These are phyloP conservation scores for Trissolcus basalis DNA, from an alignment of 1,140 invertebrate species.

Conservation along the genomic window DNA sequence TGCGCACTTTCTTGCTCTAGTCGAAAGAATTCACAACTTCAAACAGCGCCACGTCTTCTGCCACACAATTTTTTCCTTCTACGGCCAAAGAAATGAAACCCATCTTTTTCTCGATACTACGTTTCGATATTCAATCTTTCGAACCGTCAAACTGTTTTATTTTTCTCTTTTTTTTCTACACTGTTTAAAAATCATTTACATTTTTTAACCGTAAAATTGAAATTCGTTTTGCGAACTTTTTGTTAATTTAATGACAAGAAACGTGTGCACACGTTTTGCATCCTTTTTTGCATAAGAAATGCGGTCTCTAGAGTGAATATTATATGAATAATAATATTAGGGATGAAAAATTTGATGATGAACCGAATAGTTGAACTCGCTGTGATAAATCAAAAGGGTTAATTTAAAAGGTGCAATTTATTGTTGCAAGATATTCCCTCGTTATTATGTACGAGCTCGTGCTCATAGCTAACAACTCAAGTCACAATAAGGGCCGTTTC, in stretches of 20 bases:
- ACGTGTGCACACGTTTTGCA: no score
- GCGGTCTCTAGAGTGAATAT: no score
- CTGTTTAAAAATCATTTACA: no score
- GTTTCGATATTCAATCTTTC: no score
- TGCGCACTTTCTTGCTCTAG: conserved; percentile 33
- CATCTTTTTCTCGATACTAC: no score
- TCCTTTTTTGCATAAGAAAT: no score
- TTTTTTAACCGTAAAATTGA: no score
- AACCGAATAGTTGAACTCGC: conserved; percentile 3
- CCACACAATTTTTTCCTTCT: conserved; percentile 19
- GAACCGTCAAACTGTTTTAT: no score
- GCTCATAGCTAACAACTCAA: conserved; percentile 20
- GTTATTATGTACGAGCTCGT: conserved; percentile 38
- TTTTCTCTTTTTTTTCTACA: no score
- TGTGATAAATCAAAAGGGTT: conserved; percentile 45
- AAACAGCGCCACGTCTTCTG: conserved; percentile 25
- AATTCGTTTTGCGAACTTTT: no score
- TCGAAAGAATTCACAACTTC: conserved; percentile 17
- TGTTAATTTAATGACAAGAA: no score
- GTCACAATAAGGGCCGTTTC: conserved; percentile 32
- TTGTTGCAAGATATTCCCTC: conserved; percentile 32
- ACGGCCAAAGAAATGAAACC: conserved; percentile 14
- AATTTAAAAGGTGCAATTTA: conserved; percentile 49
- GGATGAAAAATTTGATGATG: conserved; percentile 13
- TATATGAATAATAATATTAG: no score